Base-by-base conservation (phyloP, 2,888 invertebrate genomes). In the Lithodes maja region DNA sequence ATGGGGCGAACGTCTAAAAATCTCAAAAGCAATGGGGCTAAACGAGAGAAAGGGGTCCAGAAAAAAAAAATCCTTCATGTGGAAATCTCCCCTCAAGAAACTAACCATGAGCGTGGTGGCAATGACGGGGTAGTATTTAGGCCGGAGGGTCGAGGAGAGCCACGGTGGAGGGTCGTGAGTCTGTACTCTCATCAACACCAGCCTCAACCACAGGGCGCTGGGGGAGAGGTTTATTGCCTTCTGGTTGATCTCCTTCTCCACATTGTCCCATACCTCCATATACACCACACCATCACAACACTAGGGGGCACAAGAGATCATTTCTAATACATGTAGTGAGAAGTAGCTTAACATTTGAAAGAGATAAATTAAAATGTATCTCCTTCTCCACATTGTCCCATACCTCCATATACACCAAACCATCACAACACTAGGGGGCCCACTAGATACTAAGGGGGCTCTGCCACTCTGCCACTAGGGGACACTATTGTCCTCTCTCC, bases 31-130 rank as follows among this genome's bases (percentile, higher is more conserved):
- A 33, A 33, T 33, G 33, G 33, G 33, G 33, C 33, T 33, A 33
- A 33, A 33, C 33, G 33, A 33, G 33, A 33, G 33, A 33, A 33
- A 33, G 33, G 33, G 33, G 33, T 33, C 33, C 33, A 33, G 33
- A 33, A 33, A 33, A 33, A 33, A 33, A 33, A 33, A 33, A 33
- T 33, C 33, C 33, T 33, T 33, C 33, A 33, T 33, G 0, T 33
- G 33, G 33, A 33, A 33, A 33, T 33, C 33, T 33, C 33, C 33
- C 33, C 33, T 33, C 33, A 61, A 61, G 12, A 17, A 17, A 3
- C 77, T 78, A 68, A 87, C 87, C 83, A 87, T 68, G n/a, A 87
- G 15, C 74, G 82, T 69, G 0, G 54, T 53, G n/a, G n/a, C 78
- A 7, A 87, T 49, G 3, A 78, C 68, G 3, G 3, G 2, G 68